Conservation (phyloP, 2,888 invertebrate genomes). For the Drosophila subquinaria region DNA sequence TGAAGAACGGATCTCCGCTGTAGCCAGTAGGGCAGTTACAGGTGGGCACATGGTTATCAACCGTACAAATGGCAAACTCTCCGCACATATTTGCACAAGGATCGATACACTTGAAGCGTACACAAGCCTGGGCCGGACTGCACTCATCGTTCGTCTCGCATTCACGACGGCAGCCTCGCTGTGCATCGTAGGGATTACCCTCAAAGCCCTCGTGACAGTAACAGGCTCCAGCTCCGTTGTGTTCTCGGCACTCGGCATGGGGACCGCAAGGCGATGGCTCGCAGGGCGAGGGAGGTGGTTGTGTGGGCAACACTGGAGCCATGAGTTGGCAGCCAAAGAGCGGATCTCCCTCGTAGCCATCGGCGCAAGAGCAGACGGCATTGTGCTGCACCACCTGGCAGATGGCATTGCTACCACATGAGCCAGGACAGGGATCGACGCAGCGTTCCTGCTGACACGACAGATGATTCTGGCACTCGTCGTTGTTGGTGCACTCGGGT, state of each 20-base stretch:
- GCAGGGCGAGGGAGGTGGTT: slow-evolving; percentile 91
- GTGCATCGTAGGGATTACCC: slow-evolving; percentile 92
- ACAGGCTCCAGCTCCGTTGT: slow-evolving; percentile 94
- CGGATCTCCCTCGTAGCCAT: slow-evolving; percentile 93
- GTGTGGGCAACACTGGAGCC: slow-evolving; percentile 87
- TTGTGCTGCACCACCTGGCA: slow-evolving; percentile 94
- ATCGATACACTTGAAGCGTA: slow-evolving; percentile 93
- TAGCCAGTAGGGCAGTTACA: slow-evolving; percentile 91
- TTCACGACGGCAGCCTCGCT: slow-evolving; percentile 89
- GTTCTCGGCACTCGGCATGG: slow-evolving; percentile 93
- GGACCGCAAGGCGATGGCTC: slow-evolving; percentile 94
- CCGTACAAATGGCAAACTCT: slow-evolving; percentile 91
- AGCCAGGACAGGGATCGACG: slow-evolving; percentile 92
- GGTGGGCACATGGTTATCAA: slow-evolving; percentile 92
- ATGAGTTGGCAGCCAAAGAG: slow-evolving; percentile 87
- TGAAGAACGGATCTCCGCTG: slow-evolving; percentile 93
- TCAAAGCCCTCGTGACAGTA: slow-evolving; percentile 91
- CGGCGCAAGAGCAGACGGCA: slow-evolving; percentile 92
- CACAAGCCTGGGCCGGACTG: slow-evolving; percentile 90
- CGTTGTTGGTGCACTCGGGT: slow-evolving; percentile 92
- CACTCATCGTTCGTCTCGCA: slow-evolving; percentile 93
- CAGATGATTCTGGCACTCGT: slow-evolving; percentile 93
- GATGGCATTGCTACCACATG: slow-evolving; percentile 92
- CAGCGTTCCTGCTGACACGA: slow-evolving; percentile 94
- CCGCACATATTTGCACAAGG: slow-evolving; percentile 95